Percentiles rank a stretch among this genome's conserved stretches.
These are phyloP conservation scores for Fopius arisanus DNA, from an alignment of 1,140 invertebrate genomes.

Conservation along the genomic window DNA sequence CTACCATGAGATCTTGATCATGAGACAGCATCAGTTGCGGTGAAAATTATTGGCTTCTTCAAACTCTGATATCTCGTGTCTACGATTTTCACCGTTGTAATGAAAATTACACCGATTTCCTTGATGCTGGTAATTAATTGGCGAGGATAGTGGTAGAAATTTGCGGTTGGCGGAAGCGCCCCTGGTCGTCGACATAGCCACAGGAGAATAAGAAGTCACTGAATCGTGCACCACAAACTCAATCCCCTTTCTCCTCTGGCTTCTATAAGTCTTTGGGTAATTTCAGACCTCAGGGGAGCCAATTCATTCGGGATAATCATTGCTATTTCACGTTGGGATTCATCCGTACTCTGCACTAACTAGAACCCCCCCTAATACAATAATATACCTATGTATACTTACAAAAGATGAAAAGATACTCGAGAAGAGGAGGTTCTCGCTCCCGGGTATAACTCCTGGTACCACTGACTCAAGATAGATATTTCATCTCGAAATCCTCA, in stretches of 20 bases:
- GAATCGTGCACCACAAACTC: not conserved
- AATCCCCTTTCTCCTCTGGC: slow-evolving; percentile 6
- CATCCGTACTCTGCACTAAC: not conserved
- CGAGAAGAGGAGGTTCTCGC: too few species aligned
- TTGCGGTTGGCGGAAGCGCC: not conserved
- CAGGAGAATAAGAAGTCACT: slow-evolving; percentile 1
- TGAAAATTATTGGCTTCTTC: not conserved
- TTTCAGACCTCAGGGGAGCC: not conserved
- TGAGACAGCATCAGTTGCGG: too few species aligned
- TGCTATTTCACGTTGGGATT: slow-evolving; percentile 18
- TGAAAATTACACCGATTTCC: not conserved
- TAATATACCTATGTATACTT: not conserved
- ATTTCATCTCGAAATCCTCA: slow-evolving; percentile 14
- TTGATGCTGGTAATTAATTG: not conserved
- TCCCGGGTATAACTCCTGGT: not conserved
- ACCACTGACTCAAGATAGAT: slow-evolving; percentile 17
- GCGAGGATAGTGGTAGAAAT: not conserved
- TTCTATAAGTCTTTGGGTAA: not conserved
- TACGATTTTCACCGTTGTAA: not conserved
- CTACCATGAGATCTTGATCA: too few species aligned
- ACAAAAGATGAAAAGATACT: not conserved
- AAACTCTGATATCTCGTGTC: not conserved
- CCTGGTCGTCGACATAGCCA: not conserved
- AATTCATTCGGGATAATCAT: slow-evolving; percentile 24
- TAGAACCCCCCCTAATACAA: not conserved